Evolutionary conservation across 1,140 invertebrate species (phyloP).

Genomic region (Rhagoletis pomonella): DNA sequence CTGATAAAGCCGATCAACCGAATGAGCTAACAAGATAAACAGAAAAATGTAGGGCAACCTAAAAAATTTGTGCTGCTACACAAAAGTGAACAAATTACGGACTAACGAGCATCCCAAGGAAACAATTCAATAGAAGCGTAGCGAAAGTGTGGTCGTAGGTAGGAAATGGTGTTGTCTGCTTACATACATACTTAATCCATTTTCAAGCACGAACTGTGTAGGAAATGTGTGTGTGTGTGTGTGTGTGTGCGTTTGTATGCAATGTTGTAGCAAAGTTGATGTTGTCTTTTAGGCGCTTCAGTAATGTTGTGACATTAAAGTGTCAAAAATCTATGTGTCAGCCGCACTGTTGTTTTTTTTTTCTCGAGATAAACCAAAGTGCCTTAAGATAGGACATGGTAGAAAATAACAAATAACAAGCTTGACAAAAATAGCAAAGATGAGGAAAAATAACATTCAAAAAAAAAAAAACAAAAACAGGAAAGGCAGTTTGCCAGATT

Average conservation of each 20-base stretch:
- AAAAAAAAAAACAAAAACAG: too few species aligned
- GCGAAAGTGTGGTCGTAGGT: neutral
- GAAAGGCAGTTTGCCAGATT: too few species aligned
- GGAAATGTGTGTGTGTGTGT: neutral
- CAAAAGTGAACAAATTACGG: slow-evolving; percentile 29
- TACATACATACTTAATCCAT: neutral
- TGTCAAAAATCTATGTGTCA: neutral
- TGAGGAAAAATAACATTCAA: too few species aligned
- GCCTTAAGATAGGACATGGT: slow-evolving; percentile 29
- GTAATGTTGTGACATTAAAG: slow-evolving; percentile 11
- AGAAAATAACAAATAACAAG: neutral
- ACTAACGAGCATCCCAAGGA: slow-evolving; percentile 27
- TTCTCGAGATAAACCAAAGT: slow-evolving; percentile 23
- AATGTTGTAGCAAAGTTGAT: neutral
- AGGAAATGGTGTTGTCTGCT: neutral
- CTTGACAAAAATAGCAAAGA: too few species aligned
- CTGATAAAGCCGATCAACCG: slow-evolving; percentile 36
- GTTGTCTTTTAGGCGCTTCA: neutral
- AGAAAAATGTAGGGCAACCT: slow-evolving; percentile 19
- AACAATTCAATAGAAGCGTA: neutral
- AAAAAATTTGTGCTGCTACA: slow-evolving; percentile 25
- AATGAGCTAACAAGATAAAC: slow-evolving; percentile 24
- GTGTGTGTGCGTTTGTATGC: neutral
- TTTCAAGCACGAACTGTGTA: too few species aligned
- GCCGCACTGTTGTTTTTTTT: neutral